Percentiles rank a stretch among this genome's conserved stretches.
Evolutionary conservation across 2,888 invertebrate genomes (phyloP).

Genomic region (Erebia aethiops): DNA sequence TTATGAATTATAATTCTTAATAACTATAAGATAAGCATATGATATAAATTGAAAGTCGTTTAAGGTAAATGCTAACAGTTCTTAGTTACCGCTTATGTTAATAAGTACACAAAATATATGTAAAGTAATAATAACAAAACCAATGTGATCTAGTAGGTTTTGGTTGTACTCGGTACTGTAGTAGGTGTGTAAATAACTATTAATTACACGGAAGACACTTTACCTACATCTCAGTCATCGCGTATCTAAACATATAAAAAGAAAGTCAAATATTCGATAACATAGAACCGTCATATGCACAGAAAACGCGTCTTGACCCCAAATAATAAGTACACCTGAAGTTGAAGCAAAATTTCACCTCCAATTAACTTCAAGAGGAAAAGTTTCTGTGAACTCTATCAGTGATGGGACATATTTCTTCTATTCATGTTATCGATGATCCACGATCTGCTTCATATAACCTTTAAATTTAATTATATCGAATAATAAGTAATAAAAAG

Average conservation of each 20-base stretch:
- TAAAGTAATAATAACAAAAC: too few relatives aligned
- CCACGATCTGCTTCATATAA: not conserved
- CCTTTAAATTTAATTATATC: not conserved
- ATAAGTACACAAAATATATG: too few relatives aligned
- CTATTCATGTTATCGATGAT: not conserved
- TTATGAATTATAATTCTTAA: too few relatives aligned
- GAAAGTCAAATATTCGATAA: constrained; percentile 22
- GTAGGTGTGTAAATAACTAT: not conserved
- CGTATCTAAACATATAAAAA: constrained; percentile 19
- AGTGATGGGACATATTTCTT: constrained; percentile 15
- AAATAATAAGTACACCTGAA: constrained; percentile 24
- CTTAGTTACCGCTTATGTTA: too few relatives aligned
- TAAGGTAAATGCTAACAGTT: too few relatives aligned
- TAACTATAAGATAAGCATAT: too few relatives aligned
- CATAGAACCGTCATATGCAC: constrained; percentile 6
- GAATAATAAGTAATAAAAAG: not conserved
- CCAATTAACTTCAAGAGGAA: constrained; percentile 34
- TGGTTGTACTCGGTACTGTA: too few relatives aligned
- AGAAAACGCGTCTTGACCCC: constrained; percentile 30
- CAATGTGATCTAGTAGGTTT: not conserved
- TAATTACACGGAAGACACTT: not conserved
- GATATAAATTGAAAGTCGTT: too few relatives aligned
- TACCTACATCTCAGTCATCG: not conserved
- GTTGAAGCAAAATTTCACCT: constrained; percentile 30
- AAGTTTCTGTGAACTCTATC: constrained; percentile 15